phyloP scores from a whole-genome alignment of 2,797 vertebrate species.

The Rhinogobio ventralis region DNA sequence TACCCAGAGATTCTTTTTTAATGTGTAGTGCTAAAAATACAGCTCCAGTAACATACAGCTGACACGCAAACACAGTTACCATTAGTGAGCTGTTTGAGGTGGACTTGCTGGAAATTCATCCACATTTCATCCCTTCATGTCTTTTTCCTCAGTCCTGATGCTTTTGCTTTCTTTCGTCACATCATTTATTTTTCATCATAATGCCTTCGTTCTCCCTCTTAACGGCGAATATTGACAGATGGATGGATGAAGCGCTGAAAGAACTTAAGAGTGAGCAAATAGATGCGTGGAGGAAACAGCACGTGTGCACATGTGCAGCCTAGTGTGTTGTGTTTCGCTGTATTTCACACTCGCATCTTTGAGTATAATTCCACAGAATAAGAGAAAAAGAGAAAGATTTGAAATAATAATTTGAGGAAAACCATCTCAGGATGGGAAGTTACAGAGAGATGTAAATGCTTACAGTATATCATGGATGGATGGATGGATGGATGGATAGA shows the following conservation, averaged over 20 bases:
- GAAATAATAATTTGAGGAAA: background rate
- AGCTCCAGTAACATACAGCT: conserved; percentile 13
- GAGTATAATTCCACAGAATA: conserved; percentile 16
- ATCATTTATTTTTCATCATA: conserved; percentile 39
- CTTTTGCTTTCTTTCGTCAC: conserved; percentile 12
- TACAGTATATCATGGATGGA: too few relatives aligned
- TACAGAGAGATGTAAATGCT: background rate
- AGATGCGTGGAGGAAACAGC: background rate
- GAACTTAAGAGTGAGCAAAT: conserved; percentile 14
- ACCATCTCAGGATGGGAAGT: background rate
- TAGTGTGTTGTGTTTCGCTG: background rate
- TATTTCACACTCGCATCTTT: background rate
- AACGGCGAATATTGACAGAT: conserved; percentile 16
- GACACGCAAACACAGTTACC: conserved; percentile 12
- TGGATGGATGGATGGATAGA: too few relatives aligned
- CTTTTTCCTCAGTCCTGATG: conserved; percentile 3
- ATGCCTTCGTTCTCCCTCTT: conserved; percentile 17
- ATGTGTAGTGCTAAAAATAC: conserved; percentile 45
- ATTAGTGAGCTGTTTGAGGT: conserved; percentile 22
- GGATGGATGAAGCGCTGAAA: conserved; percentile 40
- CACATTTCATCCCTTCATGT: conserved; percentile 20
- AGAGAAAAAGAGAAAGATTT: background rate
- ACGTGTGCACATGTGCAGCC: background rate
- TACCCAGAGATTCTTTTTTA: conserved; percentile 19
- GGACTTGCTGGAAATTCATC: conserved; percentile 6